These are phyloP conservation scores for Galeopsomyia nigrocyanea DNA, from an alignment of 2,888 invertebrate species.

Conservation along the genomic window DNA sequence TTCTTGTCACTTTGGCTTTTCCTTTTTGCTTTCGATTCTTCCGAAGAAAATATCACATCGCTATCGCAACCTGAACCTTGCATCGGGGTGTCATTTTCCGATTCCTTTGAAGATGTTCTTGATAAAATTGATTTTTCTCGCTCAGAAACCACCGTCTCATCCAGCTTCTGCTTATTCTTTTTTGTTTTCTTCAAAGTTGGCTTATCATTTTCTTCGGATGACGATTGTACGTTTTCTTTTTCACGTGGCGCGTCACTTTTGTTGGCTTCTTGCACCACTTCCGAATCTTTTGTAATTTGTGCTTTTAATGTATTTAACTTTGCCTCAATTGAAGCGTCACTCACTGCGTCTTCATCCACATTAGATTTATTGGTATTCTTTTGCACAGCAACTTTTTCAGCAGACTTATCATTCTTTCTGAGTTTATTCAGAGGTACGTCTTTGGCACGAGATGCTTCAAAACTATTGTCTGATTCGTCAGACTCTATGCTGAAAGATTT, in stretches of 20 bases:
- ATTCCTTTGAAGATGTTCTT: not conserved
- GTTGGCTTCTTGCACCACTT: not conserved
- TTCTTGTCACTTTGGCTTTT: constrained; percentile 4
- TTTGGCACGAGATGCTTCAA: not conserved
- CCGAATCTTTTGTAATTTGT: not conserved
- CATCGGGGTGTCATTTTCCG: not conserved
- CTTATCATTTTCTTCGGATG: too few relatives aligned
- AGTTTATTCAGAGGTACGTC: not conserved
- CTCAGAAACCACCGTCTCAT: not conserved
- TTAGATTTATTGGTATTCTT: not conserved
- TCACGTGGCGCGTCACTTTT: not conserved
- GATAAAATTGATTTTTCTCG: not conserved
- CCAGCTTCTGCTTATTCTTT: not conserved
- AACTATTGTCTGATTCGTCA: not conserved
- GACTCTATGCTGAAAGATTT: not conserved
- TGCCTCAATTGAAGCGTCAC: not conserved
- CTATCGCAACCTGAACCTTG: constrained; percentile 58
- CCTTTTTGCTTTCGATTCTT: constrained; percentile 9
- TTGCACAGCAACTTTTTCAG: not conserved
- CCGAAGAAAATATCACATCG: constrained; percentile 57
- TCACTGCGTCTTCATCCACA: not conserved
- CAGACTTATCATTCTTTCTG: not conserved
- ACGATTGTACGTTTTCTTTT: not conserved
- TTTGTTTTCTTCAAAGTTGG: not conserved
- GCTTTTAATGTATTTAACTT: too few relatives aligned